Base-by-base conservation (phyloP, 1,140 invertebrate genomes). In the Monochamus saltuarius region DNA sequence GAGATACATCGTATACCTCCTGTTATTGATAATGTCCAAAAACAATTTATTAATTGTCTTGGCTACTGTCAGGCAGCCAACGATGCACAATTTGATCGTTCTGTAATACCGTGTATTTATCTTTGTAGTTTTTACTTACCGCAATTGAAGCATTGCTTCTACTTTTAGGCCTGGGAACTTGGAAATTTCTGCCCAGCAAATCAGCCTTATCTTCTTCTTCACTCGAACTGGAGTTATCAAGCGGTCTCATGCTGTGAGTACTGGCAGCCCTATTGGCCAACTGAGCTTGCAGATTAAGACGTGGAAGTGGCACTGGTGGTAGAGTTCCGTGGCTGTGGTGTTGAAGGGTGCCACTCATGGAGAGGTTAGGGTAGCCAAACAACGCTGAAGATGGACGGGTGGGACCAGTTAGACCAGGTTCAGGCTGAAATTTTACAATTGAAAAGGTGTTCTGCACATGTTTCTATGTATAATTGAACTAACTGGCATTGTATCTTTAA, bases 381-480 rank as follows among this genome's bases (percentile, higher is more conserved):
- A 91, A 84, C 0, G 89, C 88, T 7, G 89, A 91, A n/a, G 88
- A 88, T 0, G 89, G 88, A n/a, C 89, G 76, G 0, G 89, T 90
- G 7, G 85, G 84, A 77, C 81, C 63, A n/a, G 80, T 62, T 69
- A 62, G 35, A 45, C 86, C 82, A 51, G 89, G 83, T 75, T 88
- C 82, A 55, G 84, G 82, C 87, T 89, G 66, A 14, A 59, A 68
- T 43, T 38, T 11, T 37, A 1, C 9, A 34, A 47, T 36, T 37
- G 9, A 39, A 16, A 49, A 37, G n/a, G 13, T 29, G 22, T 3
- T 29, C 6, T 29, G 6, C 22, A 29, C 22, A 29, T n/a, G 22
- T 29, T 29, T 29, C 6, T 29, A 2, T 6, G 22, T 29, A 29
- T 29, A n/a, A n/a, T n/a, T n/a, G n/a, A n/a, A n/a, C n/a, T n/a